Conservation (phyloP, 2,888 invertebrate species). For the Fabriciana adippe region DNA sequence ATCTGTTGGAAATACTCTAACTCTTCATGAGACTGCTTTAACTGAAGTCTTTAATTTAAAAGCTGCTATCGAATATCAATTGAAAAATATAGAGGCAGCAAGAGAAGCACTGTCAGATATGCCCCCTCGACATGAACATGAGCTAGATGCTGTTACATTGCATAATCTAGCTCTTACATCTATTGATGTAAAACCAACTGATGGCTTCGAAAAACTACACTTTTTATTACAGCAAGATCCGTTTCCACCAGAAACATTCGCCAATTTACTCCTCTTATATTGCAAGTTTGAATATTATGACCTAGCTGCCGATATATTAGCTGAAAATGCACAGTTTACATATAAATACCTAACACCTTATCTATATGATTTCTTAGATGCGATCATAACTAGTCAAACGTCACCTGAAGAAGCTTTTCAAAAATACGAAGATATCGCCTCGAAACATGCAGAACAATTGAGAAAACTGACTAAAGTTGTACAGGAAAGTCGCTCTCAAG, state of each 20-base stretch:
- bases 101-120: conserved; percentile 93
- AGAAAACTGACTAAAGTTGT: conserved; percentile 96
- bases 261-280: conserved; percentile 95
- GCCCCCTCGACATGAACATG: conserved; percentile 97
- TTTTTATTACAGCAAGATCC: conserved; percentile 97
- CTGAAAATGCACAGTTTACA: conserved; percentile 97
- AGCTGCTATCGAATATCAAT: conserved; percentile 98
- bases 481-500: conserved; percentile 93
- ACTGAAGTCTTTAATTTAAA: conserved; percentile 99
- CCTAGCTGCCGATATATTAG: conserved; percentile 97
- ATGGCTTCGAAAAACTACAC: conserved; percentile 92
- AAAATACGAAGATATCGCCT: conserved; percentile 96
- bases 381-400: conserved; percentile 97
- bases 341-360: conserved; percentile 97
- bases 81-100: conserved; percentile 88
- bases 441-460: conserved; percentile 93
- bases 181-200: conserved; percentile 93
- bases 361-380: conserved; percentile 97
- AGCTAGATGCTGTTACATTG: conserved; percentile 97
- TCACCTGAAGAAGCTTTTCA: conserved; percentile 97
- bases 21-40: conserved; percentile 96
- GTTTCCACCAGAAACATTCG: conserved; percentile 98
- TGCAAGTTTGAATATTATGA: conserved; percentile 99
- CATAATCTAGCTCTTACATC: conserved; percentile 97
- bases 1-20: conserved; percentile 97